Base-by-base conservation (phyloP, 2,797 vertebrate species). In the Coendou prehensilis region DNA sequence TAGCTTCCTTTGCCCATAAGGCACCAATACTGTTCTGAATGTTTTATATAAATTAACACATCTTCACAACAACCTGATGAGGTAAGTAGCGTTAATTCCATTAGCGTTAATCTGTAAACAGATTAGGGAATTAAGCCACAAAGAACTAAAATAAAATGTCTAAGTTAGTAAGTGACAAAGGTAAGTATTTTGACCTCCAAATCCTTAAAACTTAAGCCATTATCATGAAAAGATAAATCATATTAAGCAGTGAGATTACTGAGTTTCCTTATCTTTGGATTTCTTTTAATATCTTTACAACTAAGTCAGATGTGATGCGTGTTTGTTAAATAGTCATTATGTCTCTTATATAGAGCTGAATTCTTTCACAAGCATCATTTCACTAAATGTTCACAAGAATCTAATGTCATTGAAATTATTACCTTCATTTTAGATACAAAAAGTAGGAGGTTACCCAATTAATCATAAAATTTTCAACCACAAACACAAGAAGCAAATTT, bases 371-470 rank as follows among this genome's bases (percentile, higher is more conserved):
- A 63, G 6, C 56, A 63, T 47, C 26, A 69, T 57, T 86, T 97
- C n/a, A 63, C 54, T 85, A 93, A 89, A 94, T 82, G 15, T 50
- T 86, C 64, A 17, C 2, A 52, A 90, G 57, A 83, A 69, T 76
- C 50, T 64, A 61, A 69, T 18, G n/a, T 47, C 90, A 52, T 11
- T 37, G 71, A 56, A 57, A 89, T 50, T 37, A 20, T 79, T 63
- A 23, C 47, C 50, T 80, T 86, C 88, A 67, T 93, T 89, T 85
- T 93, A 57, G 41, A 91, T 41, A 67, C 57, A 84, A 89, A 73
- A 96, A 93, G 26, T 80, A 71, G 37, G 4, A 75, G 33, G 17
- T 84, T 71, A n/a, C 6, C 84, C 10, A 61, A 50, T 33, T 82
- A 83, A 59, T 75, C 50, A 80, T 56, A 85, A 78, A 91, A 69